phyloP scores from a whole-genome alignment of 2,888 invertebrate species.

The Drosophila robusta region DNA sequence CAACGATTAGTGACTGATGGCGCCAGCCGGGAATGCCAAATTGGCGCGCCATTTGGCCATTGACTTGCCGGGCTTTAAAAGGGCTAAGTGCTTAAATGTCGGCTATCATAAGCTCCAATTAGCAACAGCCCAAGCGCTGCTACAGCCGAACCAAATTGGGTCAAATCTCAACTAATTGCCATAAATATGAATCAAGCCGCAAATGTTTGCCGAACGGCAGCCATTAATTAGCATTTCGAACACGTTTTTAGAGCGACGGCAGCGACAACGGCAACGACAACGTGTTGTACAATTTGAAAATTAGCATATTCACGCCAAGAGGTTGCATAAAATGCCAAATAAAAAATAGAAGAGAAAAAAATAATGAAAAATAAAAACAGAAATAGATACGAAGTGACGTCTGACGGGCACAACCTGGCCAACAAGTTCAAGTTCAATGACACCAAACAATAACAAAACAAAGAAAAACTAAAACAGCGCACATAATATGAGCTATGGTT shows the following conservation, averaged over 20 bases:
- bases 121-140: slow-evolving; percentile 18
- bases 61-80: slow-evolving; percentile 24
- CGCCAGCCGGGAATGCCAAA: slow-evolving; percentile 28
- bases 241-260: slow-evolving; percentile 65
- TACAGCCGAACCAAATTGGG: slow-evolving; percentile 54
- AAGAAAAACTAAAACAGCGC: slow-evolving; percentile 17
- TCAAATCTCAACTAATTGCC: slow-evolving; percentile 71
- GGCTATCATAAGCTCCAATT: slow-evolving; percentile 49
- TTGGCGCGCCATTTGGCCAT: slow-evolving; percentile 16
- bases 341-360: slow-evolving; percentile 32
- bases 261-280: slow-evolving; percentile 17
- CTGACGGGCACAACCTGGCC: slow-evolving; percentile 31
- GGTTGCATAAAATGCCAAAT: slow-evolving; percentile 75
- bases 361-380: slow-evolving; percentile 20
- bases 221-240: slow-evolving; percentile 73
- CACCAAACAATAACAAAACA: slow-evolving; percentile 69
- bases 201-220: slow-evolving; percentile 48
- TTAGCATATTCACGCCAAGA: slow-evolving; percentile 77
- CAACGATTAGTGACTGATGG: slow-evolving; percentile 24
- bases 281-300: slow-evolving; percentile 51
- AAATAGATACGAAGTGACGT: slow-evolving; percentile 38
- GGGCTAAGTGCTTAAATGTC: slow-evolving; percentile 15
- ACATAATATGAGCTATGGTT: slow-evolving; percentile 68
- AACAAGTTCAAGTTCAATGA: slow-evolving; percentile 79
- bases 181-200: slow-evolving; percentile 61